phyloP scores from a whole-genome alignment of 2,113 vertebrate species.

The Ranitomeya imitator region DNA sequence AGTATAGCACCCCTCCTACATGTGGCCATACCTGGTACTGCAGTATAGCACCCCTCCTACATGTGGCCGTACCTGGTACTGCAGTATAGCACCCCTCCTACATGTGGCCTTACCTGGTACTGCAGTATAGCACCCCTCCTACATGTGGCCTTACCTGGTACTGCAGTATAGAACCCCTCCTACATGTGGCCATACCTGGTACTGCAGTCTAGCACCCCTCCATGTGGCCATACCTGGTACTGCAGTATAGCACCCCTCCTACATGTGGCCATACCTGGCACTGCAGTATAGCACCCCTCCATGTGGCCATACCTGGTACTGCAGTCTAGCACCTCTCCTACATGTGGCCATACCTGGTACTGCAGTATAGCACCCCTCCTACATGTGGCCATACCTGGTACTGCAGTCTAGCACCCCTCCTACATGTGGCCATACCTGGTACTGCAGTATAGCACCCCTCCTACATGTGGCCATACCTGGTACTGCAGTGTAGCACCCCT shows the following conservation, averaged over 20 bases:
- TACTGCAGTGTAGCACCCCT: too few relatives aligned
- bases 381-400: too few relatives aligned
- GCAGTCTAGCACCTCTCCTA: neutral
- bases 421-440: too few relatives aligned
- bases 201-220: neutral
- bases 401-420: too few relatives aligned
- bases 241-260: neutral
- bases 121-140: neutral
- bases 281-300: neutral
- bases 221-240: neutral
- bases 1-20: too few relatives aligned
- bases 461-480: too few relatives aligned
- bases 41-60: too few relatives aligned
- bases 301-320: neutral
- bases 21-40: too few relatives aligned
- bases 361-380: too few relatives aligned
- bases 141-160: neutral
- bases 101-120: neutral
- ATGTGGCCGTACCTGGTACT: too few relatives aligned
- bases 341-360: neutral
- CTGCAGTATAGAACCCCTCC: neutral
- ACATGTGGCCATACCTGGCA: neutral
- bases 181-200: neutral
- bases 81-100: neutral
- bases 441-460: too few relatives aligned